Evolutionary conservation across 2,888 invertebrate species (phyloP).

Genomic region (Sinodicranocentrus sp.): DNA sequence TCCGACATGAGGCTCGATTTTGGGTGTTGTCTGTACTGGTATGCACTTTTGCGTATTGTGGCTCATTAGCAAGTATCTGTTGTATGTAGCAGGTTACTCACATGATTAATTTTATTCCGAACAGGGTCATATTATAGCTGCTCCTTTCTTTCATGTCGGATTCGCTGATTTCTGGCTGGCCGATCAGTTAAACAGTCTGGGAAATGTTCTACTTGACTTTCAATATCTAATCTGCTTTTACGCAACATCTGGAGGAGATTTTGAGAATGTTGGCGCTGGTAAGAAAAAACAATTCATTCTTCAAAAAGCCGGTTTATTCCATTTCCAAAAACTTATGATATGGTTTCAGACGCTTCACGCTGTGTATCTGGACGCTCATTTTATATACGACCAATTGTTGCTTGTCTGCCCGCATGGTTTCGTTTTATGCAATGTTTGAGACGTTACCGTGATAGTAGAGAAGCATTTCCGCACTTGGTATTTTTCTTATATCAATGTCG

Average conservation of each 20-base stretch:
- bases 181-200: constrained; percentile 91
- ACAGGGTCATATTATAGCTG: constrained; percentile 90
- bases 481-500: neutral
- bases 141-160: constrained; percentile 95
- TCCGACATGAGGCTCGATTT: constrained; percentile 89
- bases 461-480: constrained; percentile 93
- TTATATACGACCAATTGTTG: constrained; percentile 90
- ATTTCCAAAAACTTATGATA: neutral
- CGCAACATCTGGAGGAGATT: constrained; percentile 82
- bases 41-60: no score
- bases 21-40: constrained; percentile 94
- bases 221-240: constrained; percentile 97
- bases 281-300: constrained; percentile 75
- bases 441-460: constrained; percentile 95
- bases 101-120: no score
- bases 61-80: no score
- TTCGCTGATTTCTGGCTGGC: constrained; percentile 99
- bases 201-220: constrained; percentile 89
- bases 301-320: no score
- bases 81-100: no score
- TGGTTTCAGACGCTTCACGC: constrained; percentile 81
- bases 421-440: constrained; percentile 97
- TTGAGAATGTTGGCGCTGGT: constrained; percentile 81
- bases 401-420: constrained; percentile 97
- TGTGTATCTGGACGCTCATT: constrained; percentile 86